phyloP scores from a whole-genome alignment of 2,797 vertebrate genomes.

The Neostethus bicornis region DNA sequence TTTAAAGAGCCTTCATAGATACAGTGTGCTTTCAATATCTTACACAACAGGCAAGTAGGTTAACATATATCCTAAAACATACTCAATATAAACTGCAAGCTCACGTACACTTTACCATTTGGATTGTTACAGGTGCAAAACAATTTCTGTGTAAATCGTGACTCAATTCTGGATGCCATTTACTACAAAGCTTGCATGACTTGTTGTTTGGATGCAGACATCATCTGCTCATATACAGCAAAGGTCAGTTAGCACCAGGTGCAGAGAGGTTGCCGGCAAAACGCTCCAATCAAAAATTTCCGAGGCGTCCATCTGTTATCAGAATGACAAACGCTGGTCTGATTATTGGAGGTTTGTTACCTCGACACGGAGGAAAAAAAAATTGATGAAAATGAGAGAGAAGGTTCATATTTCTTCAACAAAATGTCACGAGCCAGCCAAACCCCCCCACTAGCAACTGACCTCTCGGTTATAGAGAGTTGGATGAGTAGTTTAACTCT shows the following conservation, averaged over 20 bases:
- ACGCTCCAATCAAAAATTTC: slow-evolving; percentile 44
- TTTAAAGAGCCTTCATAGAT: slow-evolving; percentile 76
- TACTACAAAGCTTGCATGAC: slow-evolving; percentile 24
- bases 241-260: slow-evolving; percentile 75
- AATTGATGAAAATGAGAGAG: slow-evolving; percentile 32
- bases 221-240: slow-evolving; percentile 57
- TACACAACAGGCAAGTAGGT: slow-evolving; percentile 71
- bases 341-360: slow-evolving; percentile 52
- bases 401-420: slow-evolving; percentile 24
- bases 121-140: slow-evolving; percentile 67
- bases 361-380: slow-evolving; percentile 41
- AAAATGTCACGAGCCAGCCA: slow-evolving; percentile 19
- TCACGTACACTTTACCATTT: slow-evolving; percentile 63
- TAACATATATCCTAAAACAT: slow-evolving; percentile 62
- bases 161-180: slow-evolving; percentile 17
- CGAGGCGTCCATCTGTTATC: slow-evolving; percentile 44
- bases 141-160: slow-evolving; percentile 23
- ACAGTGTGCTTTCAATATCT: slow-evolving; percentile 76
- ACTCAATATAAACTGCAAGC: slow-evolving; percentile 66
- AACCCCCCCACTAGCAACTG: background rate
- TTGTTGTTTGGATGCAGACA: slow-evolving; percentile 39
- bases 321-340: slow-evolving; percentile 47
- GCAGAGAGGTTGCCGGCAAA: slow-evolving; percentile 57
- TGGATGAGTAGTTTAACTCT: slow-evolving; percentile 38
- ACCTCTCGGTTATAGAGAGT: background rate